Conservation (phyloP, 2,888 invertebrate genomes). For the Aphidoletes aphidimyza region DNA sequence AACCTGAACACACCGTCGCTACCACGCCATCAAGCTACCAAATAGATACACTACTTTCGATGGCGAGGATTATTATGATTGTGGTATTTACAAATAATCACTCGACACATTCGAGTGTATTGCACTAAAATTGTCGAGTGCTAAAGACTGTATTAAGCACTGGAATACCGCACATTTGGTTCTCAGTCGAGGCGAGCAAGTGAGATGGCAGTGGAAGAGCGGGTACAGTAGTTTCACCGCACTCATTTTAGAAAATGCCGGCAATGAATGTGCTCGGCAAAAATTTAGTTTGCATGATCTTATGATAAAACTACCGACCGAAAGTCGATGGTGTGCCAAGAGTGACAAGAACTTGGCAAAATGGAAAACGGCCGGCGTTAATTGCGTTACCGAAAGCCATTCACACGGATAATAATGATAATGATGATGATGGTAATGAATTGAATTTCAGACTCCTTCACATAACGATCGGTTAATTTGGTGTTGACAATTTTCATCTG, state of each 20-base stretch:
- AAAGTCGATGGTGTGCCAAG: not conserved
- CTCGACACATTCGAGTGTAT: constrained; percentile 11
- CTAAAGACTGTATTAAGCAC: constrained; percentile 29
- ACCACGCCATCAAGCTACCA: not conserved
- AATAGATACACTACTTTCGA: not conserved
- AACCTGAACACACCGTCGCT: no score
- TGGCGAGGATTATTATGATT: constrained; percentile 45
- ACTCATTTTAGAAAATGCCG: no score
- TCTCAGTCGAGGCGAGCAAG: not conserved
- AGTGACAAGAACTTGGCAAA: not conserved
- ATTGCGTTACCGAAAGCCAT: constrained; percentile 33
- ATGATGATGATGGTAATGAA: constrained; percentile 43
- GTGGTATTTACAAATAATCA: constrained; percentile 51
- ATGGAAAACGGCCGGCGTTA: constrained; percentile 11
- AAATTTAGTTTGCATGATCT: constrained; percentile 45
- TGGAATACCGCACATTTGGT: constrained; percentile 40
- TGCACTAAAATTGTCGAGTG: constrained; percentile 40
- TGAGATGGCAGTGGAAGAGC: no score
- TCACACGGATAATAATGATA: constrained; percentile 16
- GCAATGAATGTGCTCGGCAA: not conserved
- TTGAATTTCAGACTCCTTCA: constrained; percentile 38
- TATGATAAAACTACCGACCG: constrained; percentile 22
- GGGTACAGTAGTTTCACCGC: no score
- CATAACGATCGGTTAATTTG: constrained; percentile 22
- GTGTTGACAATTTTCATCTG: constrained; percentile 16